Evolutionary conservation across 2,113 vertebrate genomes (phyloP), one percentile per base, ranked within the genome.

Genomic region (Phylloscopus whistleri): DNA sequence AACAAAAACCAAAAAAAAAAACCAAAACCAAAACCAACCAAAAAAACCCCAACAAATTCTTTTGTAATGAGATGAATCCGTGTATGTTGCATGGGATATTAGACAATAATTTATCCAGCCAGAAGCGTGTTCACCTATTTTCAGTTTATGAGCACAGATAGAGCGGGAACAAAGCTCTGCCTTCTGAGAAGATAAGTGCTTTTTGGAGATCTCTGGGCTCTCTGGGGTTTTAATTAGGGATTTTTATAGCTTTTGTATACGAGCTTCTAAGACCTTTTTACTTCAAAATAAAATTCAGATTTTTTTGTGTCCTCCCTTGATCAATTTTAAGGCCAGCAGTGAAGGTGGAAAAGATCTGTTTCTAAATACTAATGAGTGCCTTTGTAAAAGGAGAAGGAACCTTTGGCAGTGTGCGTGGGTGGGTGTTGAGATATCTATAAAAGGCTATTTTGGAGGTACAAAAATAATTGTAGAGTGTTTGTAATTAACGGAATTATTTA

Each of bases 221-320:
- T 94, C 95, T 91, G 56, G 96, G 90, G 95, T 95, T 97, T 97
- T 96, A 97, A 96, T 97, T 96, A 97, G 81, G 83, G 88, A 76
- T 92, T 94, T 96, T 97, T 93, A 93, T 91, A 79, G 90, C 86
- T 92, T 95, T 97, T 93, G 86, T 95, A 41, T 86, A 76, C 9
- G 27, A 88, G 83, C 69, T 95, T 94, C 91, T 87, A 79, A 95
- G 84, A 82, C 93, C 80, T 94, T 93, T 94, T 94, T 88, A 56
- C 88, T 96, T 92, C 94, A 92, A 93, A 91, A 96, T 87, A 92
- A 90, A 94, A 94, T 70, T 87, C 76, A 79, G 64, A 17, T 24
- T 59, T 75, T 83, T 87, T 87, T 78, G 51, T 64, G 56, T 74
- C 59, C 60, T 94, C 51, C 30, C 93, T 97, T 94, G 94, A 96